These are phyloP conservation scores for Morone chrysops DNA, from an alignment of 2,113 vertebrate species.

Conservation along the genomic window DNA sequence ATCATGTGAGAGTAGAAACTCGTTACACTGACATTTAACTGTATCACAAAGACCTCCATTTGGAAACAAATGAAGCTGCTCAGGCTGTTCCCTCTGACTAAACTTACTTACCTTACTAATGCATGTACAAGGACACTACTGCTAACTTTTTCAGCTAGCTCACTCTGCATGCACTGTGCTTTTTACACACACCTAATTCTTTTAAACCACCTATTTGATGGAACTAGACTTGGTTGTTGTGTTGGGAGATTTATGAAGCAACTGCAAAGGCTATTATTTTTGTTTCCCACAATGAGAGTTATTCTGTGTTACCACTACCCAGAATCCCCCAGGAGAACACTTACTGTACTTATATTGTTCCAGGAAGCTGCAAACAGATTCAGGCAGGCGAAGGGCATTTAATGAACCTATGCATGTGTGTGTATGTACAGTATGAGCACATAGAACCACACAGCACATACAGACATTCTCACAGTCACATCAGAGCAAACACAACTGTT, in stretches of 20 bases:
- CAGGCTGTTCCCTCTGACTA: too few relatives aligned
- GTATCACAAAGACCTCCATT: too few relatives aligned
- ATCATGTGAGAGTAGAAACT: too few relatives aligned
- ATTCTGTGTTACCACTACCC: slow-evolving; percentile 9
- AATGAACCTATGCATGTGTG: slow-evolving; percentile 6
- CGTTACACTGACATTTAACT: too few relatives aligned
- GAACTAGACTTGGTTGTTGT: neutral
- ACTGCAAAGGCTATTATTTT: neutral
- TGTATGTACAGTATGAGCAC: neutral
- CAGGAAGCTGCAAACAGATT: slow-evolving; percentile 16
- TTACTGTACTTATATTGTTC: neutral
- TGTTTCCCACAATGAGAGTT: neutral
- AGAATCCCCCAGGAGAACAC: slow-evolving; percentile 35
- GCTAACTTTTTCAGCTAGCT: neutral
- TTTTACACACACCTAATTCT: neutral
- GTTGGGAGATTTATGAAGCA: neutral
- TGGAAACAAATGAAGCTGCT: too few relatives aligned
- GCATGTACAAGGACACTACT: neutral
- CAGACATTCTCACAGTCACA: neutral
- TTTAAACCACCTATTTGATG: neutral
- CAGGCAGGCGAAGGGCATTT: neutral
- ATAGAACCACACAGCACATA: neutral
- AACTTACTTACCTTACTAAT: too few relatives aligned
- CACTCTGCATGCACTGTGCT: too few relatives aligned
- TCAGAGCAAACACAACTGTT: neutral